phyloP scores from a whole-genome alignment of 1,140 invertebrate species.

The Drosophila repletoides region DNA sequence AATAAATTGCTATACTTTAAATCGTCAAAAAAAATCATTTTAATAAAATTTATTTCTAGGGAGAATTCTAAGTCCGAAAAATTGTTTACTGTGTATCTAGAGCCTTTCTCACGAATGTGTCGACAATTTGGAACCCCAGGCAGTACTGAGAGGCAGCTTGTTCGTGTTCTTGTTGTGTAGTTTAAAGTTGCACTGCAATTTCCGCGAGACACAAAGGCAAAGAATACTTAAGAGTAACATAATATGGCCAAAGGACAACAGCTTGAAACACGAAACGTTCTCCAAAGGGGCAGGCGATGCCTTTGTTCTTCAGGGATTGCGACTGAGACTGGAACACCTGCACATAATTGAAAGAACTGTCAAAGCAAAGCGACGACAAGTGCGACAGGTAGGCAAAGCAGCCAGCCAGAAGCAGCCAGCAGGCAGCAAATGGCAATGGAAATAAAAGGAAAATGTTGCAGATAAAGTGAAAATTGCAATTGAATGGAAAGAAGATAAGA shows the following conservation, averaged over 20 bases:
- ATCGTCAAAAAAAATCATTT: no score
- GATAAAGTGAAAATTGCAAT: conserved; percentile 59
- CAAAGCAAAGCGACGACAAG: conserved; percentile 39
- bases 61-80: no score
- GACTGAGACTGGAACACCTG: conserved; percentile 30
- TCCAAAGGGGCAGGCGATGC: conserved; percentile 22
- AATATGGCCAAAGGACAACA: conserved; percentile 56
- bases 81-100: no score
- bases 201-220: conserved; percentile 17
- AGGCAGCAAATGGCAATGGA: conserved; percentile 10
- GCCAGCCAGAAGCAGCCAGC: conserved; percentile 3
- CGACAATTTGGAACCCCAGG: not conserved
- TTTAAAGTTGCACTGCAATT: conserved; percentile 47
- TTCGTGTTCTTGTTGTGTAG: not conserved
- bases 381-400: conserved; percentile 34
- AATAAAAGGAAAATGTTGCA: conserved; percentile 2
- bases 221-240: conserved; percentile 41
- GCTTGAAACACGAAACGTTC: conserved; percentile 60
- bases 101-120: no score
- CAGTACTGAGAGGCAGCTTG: not conserved
- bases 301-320: conserved; percentile 31
- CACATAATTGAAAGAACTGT: conserved; percentile 46
- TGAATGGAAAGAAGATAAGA: conserved; percentile 22
- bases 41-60: no score
- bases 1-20: no score